A percentile compares a stretch with the other conserved stretches of the same genome.
Conservation (phyloP, 2,888 invertebrate genomes). For the Lasioglossum pauxillum region DNA sequence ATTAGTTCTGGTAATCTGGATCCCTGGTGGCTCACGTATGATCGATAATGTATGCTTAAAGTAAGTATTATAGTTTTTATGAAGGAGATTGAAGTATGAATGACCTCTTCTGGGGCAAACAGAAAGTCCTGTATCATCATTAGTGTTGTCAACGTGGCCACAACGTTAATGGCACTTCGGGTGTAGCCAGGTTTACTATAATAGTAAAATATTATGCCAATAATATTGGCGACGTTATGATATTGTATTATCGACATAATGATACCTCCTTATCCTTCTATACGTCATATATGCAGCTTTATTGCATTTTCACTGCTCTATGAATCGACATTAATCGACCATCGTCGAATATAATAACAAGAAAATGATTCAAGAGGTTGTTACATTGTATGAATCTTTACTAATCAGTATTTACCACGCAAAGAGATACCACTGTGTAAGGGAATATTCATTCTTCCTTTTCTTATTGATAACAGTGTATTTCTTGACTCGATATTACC, state of each 20-base stretch:
- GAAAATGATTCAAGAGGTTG: not conserved
- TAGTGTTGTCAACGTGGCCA: too few relatives aligned
- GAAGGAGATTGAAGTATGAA: not conserved
- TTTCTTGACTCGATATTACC: slow-evolving; percentile 4
- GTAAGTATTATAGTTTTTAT: not conserved
- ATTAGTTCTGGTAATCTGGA: not conserved
- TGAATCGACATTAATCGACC: not conserved
- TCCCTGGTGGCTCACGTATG: too few relatives aligned
- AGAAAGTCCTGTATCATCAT: too few relatives aligned
- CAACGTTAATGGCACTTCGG: too few relatives aligned
- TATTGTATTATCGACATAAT: not conserved
- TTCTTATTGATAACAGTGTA: slow-evolving; percentile 28
- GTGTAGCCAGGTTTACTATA: too few relatives aligned
- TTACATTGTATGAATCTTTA: not conserved
- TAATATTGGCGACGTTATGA: not conserved
- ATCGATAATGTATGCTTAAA: not conserved
- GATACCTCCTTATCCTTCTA: too few relatives aligned
- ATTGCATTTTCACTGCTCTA: not conserved
- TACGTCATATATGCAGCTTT: not conserved
- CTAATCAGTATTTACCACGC: not conserved
- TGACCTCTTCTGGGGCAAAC: too few relatives aligned
- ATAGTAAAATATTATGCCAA: not conserved
- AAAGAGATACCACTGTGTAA: slow-evolving; percentile 32
- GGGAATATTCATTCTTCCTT: slow-evolving; percentile 51
- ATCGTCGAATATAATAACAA: not conserved